Evolutionary conservation across 2,797 vertebrate genomes (phyloP).

Genomic region (Arnoldichthys spilopterus): DNA sequence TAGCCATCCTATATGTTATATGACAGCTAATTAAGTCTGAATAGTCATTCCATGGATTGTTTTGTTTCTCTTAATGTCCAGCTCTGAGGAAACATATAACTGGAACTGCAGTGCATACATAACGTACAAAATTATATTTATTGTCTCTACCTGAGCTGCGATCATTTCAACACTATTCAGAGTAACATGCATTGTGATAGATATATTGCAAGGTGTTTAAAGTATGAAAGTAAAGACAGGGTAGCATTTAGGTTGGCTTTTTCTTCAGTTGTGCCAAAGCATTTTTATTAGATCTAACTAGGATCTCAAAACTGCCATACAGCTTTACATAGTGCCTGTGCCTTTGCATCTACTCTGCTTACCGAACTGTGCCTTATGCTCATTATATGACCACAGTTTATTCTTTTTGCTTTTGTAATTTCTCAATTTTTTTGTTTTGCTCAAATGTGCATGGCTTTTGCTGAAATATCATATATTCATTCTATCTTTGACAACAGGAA

Average conservation of each 20-base stretch:
- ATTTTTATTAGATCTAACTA: neutral
- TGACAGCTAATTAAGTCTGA: constrained; percentile 39
- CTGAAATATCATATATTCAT: constrained; percentile 15
- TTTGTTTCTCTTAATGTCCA: constrained; percentile 23
- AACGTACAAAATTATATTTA: constrained; percentile 48
- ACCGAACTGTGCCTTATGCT: constrained; percentile 53
- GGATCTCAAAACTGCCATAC: constrained; percentile 27
- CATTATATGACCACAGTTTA: constrained; percentile 41
- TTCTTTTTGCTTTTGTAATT: constrained; percentile 13
- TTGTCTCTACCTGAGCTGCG: constrained; percentile 51
- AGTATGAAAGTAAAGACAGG: neutral
- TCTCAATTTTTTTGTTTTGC: constrained; percentile 12
- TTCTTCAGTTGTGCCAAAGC: neutral
- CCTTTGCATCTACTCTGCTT: constrained; percentile 36
- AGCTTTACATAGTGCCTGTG: constrained; percentile 44
- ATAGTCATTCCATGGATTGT: constrained; percentile 55
- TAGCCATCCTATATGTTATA: constrained; percentile 29
- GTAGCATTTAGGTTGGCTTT: neutral
- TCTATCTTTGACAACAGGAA: constrained; percentile 37
- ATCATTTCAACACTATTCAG: constrained; percentile 40
- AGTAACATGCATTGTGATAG: constrained; percentile 11
- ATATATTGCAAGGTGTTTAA: neutral
- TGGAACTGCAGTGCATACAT: constrained; percentile 43
- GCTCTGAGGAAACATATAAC: constrained; percentile 47
- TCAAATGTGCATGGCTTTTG: constrained; percentile 49